Evolutionary conservation across 2,797 vertebrate genomes (phyloP), one percentile per base, ranked within the genome.

Genomic region (Tinamus major): DNA sequence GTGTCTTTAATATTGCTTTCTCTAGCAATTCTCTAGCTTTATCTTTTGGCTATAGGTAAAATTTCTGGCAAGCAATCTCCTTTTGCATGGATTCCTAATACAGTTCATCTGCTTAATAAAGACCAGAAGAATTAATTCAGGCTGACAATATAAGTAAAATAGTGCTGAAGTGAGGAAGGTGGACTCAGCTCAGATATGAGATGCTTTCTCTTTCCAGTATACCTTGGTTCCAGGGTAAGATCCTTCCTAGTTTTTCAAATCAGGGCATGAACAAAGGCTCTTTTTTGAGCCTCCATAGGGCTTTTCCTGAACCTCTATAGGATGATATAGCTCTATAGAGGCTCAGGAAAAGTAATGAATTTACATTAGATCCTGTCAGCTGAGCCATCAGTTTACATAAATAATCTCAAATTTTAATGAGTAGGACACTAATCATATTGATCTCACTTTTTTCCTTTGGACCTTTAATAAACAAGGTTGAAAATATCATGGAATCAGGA

Each of bases 211-310:
- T 83, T 24, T 62, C 11, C 33, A 29, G n/a, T 48, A 3, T 6
- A 35, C 46, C 53, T 58, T 35, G 3, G 7, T 48, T 89, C 13
- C 46, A 42, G 26, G 1, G 27, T 74, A 49, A 64, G n/a, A 65
- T 4, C 41, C 8, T 33, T 21, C 12, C 16, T 46, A 48, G 12
- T 21, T 2, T 65, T 23, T 48, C 20, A 16, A 1, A 0, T 1
- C 14, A 75, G 13, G 7, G 7, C 26, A 17, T 13, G 46, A 81
- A 48, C 4, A 76, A 2, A 5, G 6, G 11, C 42, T 26, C 3
- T 10, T 51, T 7, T 51, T 8, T 27, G 13, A 53, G n/a, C 10
- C 8, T 35, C 9, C 39, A 4, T 29, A 37, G 37, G 17, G 21
- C 4, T 10, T 53, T 53, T 53, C 24, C 51, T 27, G 26, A 53